Conservation (phyloP, 2,888 invertebrate species). For the Escarpia spicata region DNA sequence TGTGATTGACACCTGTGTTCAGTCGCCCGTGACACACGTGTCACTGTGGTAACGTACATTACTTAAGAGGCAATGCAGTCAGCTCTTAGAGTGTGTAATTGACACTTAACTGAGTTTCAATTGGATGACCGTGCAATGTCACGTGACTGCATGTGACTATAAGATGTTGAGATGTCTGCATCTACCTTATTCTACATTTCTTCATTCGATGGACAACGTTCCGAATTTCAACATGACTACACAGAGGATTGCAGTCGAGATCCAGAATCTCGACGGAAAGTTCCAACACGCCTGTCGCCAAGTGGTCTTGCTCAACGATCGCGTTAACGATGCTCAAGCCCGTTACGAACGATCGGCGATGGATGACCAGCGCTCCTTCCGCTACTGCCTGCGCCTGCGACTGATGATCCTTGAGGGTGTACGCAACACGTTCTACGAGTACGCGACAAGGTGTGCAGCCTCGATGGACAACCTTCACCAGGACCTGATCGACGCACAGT, state of each 20-base stretch:
- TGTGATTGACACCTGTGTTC: background rate
- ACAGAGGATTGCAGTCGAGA: background rate
- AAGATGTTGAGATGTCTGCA: background rate
- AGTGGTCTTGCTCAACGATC: background rate
- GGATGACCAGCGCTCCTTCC: background rate
- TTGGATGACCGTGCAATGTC: background rate
- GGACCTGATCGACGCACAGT: background rate
- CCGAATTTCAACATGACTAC: background rate
- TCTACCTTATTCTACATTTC: background rate
- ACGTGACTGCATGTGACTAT: background rate
- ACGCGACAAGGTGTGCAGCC: background rate
- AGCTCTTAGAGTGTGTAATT: background rate
- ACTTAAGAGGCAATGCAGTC: background rate
- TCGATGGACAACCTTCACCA: background rate
- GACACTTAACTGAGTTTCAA: background rate
- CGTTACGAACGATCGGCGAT: background rate
- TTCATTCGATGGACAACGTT: background rate
- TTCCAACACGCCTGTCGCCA: background rate
- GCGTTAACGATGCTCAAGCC: background rate
- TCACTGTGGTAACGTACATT: background rate
- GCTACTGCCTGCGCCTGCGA: background rate
- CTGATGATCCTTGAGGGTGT: background rate
- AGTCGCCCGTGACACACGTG: no score
- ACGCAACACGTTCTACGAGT: background rate
- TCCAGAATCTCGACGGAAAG: background rate